Percentiles rank a stretch among this genome's conserved stretches.
Evolutionary conservation across 2,797 vertebrate species (phyloP).

Genomic region (Falco naumanni): DNA sequence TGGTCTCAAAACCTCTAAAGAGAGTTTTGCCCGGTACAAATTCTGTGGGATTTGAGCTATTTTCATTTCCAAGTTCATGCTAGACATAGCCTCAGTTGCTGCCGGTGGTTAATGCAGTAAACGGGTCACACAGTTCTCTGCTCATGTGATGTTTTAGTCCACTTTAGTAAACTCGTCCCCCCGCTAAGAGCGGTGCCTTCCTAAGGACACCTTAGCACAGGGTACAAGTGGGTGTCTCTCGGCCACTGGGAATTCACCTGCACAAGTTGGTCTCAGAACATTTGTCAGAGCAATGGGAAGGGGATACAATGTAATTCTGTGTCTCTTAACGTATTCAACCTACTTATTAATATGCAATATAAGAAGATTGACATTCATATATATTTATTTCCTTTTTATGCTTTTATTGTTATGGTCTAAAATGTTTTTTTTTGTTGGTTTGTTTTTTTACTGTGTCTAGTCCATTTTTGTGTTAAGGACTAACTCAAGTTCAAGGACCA

Average conservation of each 20-base stretch:
- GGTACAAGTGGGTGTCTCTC: background rate
- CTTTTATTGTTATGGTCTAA: background rate
- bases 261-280: background rate
- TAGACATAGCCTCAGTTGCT: background rate
- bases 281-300: background rate
- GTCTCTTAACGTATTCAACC: background rate
- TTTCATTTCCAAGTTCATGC: background rate
- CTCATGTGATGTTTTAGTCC: background rate
- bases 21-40: background rate
- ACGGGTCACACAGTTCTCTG: fast-evolving
- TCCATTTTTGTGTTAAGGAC: background rate
- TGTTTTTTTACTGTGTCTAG: background rate
- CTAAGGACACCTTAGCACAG: fast-evolving
- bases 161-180: background rate
- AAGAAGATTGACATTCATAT: background rate
- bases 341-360: background rate
- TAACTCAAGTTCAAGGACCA: background rate
- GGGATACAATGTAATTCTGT: no score
- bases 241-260: background rate
- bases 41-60: background rate
- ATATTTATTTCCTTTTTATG: background rate
- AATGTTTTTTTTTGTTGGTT: no score
- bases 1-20: background rate
- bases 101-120: background rate
- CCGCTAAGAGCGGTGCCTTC: background rate